phyloP scores from a whole-genome alignment of 2,797 vertebrate species.

The Tragelaphus oryx region DNA sequence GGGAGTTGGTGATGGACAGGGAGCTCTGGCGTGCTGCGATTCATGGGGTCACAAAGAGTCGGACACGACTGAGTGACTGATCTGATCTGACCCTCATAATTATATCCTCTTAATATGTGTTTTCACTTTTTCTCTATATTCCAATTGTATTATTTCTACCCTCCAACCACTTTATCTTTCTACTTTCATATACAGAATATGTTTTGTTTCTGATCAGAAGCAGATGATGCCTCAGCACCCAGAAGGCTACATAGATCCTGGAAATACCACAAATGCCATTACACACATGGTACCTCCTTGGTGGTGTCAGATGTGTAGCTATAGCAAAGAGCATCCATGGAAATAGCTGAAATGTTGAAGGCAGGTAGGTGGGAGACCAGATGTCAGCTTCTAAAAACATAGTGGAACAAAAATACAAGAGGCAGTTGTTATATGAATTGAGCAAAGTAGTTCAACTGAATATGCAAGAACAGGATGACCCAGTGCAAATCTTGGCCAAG shows the following conservation, averaged over 20 bases:
- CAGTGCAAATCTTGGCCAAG: slow-evolving; percentile 2
- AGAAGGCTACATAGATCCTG: slow-evolving; percentile 50
- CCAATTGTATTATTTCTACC: neutral
- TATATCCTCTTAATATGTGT: neutral
- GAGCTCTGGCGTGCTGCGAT: too few relatives aligned
- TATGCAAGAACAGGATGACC: slow-evolving; percentile 30
- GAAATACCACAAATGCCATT: slow-evolving; percentile 53
- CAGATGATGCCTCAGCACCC: slow-evolving; percentile 30
- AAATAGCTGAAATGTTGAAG: slow-evolving; percentile 54
- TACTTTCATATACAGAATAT: neutral
- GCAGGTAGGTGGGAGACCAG: slow-evolving; percentile 54
- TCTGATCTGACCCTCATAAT: neutral
- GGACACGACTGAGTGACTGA: too few relatives aligned
- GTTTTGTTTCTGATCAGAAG: slow-evolving; percentile 44
- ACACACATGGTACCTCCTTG: slow-evolving; percentile 47
- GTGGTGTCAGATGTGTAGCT: slow-evolving; percentile 45
- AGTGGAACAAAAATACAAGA: slow-evolving; percentile 33
- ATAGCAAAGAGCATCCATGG: slow-evolving; percentile 53
- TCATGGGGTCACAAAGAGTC: too few relatives aligned
- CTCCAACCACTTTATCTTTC: neutral
- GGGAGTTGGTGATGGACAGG: too few relatives aligned
- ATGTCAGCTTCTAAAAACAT: slow-evolving; percentile 62
- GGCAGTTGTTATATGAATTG: neutral
- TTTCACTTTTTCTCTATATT: slow-evolving; percentile 24
- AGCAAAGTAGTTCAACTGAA: slow-evolving; percentile 34